phyloP scores from a whole-genome alignment of 2,113 vertebrate genomes.

The Pristiophorus japonicus region DNA sequence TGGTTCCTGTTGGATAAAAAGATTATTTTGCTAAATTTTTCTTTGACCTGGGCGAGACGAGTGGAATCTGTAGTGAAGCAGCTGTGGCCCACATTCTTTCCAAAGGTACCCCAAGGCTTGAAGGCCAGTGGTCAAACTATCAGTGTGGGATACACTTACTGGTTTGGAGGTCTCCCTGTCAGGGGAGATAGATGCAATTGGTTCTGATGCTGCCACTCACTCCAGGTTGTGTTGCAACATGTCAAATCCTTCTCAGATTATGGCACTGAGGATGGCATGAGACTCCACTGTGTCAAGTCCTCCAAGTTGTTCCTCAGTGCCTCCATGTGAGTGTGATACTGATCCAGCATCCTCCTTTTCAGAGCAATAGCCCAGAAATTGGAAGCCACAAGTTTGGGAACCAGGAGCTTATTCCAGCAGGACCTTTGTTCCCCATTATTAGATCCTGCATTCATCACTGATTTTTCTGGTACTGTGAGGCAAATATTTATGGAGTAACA shows the following conservation, averaged over 20 bases:
- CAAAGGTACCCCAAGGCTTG: background rate
- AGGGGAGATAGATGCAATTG: background rate
- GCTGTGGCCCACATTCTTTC: background rate
- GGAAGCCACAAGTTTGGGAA: background rate
- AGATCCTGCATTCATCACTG: no score
- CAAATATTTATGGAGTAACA: no score
- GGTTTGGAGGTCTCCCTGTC: background rate
- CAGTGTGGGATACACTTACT: background rate
- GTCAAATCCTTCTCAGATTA: background rate
- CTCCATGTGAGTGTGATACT: background rate
- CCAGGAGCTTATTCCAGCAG: no score
- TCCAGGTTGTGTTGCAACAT: background rate
- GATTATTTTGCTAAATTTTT: background rate
- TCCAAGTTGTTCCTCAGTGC: background rate
- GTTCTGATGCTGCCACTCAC: background rate
- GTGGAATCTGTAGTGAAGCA: background rate
- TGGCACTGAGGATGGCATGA: background rate
- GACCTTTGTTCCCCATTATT: background rate
- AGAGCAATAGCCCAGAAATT: background rate
- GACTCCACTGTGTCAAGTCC: background rate
- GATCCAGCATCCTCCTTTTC: background rate
- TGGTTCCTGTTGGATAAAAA: background rate
- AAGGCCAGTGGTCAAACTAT: background rate
- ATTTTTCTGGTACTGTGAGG: no score
- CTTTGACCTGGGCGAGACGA: background rate